Evolutionary conservation across 1,140 invertebrate species (phyloP).

Genomic region (Pseudoatta argentina): DNA sequence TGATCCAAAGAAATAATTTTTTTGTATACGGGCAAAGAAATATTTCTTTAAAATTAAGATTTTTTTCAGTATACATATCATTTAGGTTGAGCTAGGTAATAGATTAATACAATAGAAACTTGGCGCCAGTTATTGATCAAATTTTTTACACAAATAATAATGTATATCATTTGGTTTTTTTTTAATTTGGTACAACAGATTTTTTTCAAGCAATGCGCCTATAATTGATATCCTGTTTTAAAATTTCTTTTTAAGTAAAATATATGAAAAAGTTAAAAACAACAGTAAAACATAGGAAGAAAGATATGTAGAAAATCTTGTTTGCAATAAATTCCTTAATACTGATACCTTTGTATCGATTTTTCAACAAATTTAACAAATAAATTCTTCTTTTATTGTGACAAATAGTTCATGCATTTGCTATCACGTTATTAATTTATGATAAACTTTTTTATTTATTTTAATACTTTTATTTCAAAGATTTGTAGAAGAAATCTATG

Average conservation of each 20-base stretch:
- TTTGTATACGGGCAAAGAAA: too few species aligned
- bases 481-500: background rate
- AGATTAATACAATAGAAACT: too few species aligned
- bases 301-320: background rate
- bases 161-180: too few species aligned
- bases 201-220: too few species aligned
- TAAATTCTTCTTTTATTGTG: background rate
- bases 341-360: background rate
- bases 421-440: background rate
- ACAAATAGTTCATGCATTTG: conserved; percentile 5
- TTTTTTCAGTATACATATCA: too few species aligned
- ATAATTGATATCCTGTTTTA: too few species aligned
- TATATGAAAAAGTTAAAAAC: background rate
- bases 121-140: too few species aligned
- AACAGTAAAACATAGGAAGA: background rate
- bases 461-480: background rate
- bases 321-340: background rate
- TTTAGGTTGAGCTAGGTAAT: too few species aligned
- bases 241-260: background rate
- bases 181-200: too few species aligned
- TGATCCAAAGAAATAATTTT: too few species aligned
- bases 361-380: background rate
- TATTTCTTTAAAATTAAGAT: too few species aligned
- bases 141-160: too few species aligned
- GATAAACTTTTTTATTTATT: conserved; percentile 5